Conservation (phyloP, 1,140 invertebrate species). For the Drosophila varians region DNA sequence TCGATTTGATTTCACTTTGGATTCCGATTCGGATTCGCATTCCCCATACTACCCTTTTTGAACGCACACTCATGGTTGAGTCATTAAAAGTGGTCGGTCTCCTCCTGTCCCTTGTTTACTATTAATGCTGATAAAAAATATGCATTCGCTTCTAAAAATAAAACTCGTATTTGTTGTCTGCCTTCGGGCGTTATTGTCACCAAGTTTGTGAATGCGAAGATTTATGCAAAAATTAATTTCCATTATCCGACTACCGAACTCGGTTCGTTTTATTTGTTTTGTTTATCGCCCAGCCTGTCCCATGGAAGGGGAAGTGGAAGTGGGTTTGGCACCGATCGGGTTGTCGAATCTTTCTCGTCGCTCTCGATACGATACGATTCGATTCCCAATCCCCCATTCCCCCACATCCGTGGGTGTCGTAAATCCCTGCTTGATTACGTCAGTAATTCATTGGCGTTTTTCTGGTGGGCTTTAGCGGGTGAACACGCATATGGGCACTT, state of each 20-base stretch:
- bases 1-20: constrained; percentile 12
- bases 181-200: constrained; percentile 34
- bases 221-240: constrained; percentile 70
- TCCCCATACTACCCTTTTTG: constrained; percentile 26
- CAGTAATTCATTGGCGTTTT: constrained; percentile 49
- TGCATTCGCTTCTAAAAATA: constrained; percentile 46
- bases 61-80: constrained; percentile 47
- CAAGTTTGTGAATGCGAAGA: constrained; percentile 49
- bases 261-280: constrained; percentile 48
- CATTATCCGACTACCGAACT: constrained; percentile 37
- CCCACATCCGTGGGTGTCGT: constrained; percentile 19
- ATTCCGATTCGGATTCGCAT: constrained; percentile 23
- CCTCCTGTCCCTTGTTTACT: constrained; percentile 45
- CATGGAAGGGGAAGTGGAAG: background rate
- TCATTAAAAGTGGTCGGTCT: constrained; percentile 17
- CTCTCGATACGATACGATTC: background rate
- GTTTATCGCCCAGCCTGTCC: constrained; percentile 26
- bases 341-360: constrained; percentile 1
- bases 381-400: background rate
- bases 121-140: constrained; percentile 55
- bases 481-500: constrained; percentile 41
- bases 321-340: constrained; percentile 36
- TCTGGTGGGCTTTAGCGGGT: constrained; percentile 10
- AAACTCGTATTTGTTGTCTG: constrained; percentile 17
- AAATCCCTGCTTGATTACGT: constrained; percentile 62